Evolutionary conservation across 2,888 invertebrate genomes (phyloP).

Genomic region (Nomada ruficornis): DNA sequence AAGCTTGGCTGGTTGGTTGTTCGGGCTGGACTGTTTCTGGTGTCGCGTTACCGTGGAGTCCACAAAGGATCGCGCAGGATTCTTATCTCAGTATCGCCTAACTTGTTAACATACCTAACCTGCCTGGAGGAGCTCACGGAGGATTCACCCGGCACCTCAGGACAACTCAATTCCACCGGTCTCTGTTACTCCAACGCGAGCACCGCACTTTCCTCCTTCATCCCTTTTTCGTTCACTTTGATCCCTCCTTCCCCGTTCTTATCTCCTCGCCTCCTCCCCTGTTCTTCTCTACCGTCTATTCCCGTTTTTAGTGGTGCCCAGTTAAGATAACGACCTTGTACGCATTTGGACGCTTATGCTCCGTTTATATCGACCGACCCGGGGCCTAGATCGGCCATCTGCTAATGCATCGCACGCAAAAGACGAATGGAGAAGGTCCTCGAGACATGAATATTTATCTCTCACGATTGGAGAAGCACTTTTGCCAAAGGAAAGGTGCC

Average conservation of each 20-base stretch:
- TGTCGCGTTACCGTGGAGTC: conserved; percentile 82
- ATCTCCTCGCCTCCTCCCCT: background rate
- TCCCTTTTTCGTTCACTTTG: background rate
- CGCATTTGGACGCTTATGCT: conserved; percentile 71
- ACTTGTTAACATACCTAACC: conserved; percentile 84
- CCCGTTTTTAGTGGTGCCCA: conserved; percentile 71
- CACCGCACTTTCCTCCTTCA: conserved; percentile 35
- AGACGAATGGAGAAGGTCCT: conserved; percentile 62
- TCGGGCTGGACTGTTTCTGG: conserved; percentile 79
- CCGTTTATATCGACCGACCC: conserved; percentile 66
- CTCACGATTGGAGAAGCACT: conserved; percentile 56
- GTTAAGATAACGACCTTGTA: conserved; percentile 78
- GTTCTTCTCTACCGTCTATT: conserved; percentile 52
- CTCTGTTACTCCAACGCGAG: conserved; percentile 43
- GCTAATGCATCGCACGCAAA: conserved; percentile 76
- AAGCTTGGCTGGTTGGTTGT: conserved; percentile 63
- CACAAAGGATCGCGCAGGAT: conserved; percentile 82
- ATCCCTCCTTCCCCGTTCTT: background rate
- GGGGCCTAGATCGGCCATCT: conserved; percentile 67
- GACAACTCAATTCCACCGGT: conserved; percentile 76
- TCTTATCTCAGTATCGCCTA: conserved; percentile 83
- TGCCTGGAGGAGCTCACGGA: conserved; percentile 73
- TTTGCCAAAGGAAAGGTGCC: conserved; percentile 61
- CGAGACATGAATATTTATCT: conserved; percentile 74
- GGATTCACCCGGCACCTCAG: conserved; percentile 74